Base-by-base conservation (phyloP, 2,888 invertebrate genomes). In the Monopis laevigella region DNA sequence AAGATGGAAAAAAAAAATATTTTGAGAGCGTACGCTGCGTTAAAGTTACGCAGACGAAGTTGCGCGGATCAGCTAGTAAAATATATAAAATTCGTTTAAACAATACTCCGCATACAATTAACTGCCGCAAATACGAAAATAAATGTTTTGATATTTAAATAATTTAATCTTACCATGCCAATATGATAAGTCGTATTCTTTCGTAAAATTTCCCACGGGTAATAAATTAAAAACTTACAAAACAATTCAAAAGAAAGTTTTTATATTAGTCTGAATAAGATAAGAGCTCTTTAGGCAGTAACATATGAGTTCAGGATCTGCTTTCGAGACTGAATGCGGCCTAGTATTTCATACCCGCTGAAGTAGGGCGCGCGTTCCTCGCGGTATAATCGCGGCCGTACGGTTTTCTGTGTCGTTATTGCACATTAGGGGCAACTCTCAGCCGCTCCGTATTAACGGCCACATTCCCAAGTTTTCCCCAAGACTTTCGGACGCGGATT, bases 401-500 rank as follows among this genome's bases (percentile, higher is more conserved):
- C 19, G 36, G 13, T 19, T 16, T 36, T 58, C 58, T 57, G 54
- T 47, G 50, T 54, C 54, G 62, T 58, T 60, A 63, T 56, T 55
- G 58, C 58, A 58, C 58, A 39, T 27, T 39, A 27, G 27, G 27
- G 27, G 17, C 14, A 26, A 27, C 39, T 26, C 19, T 14, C 21
- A 18, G 36, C 36, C 21, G 19, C 34, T 19, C 21, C 21, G 21
- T 12, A 12, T 36, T 36, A 36, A 36, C 36, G 21, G 21, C 21
- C 10, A 32, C 32, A 32, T 16, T 32, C 32, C n/a, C 32, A 32
- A 32, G 32, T 32, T 32, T 21, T 17, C 32, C 32, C 32, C 16
- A 32, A 32, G 32, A 32, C 32, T 32, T 16, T 32, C 32, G 16
- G 32, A n/a, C 29, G 29, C 48, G 44, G 52, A 59, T 59, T 63